Conservation (phyloP, 2,113 vertebrate species). For the Anoplopoma fimbria region DNA sequence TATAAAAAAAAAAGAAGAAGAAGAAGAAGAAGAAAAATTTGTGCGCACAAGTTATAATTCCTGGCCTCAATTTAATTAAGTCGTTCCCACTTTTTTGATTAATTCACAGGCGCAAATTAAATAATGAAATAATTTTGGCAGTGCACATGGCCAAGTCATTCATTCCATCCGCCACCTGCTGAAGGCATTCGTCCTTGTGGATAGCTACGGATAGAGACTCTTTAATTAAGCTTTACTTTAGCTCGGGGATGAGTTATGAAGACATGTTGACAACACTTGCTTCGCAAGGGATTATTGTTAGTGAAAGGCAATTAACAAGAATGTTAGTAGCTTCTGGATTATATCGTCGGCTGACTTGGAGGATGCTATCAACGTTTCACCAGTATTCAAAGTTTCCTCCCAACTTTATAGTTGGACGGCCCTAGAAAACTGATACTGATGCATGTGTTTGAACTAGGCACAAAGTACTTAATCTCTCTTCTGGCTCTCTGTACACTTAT, state of each 20-base stretch:
- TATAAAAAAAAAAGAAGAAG: not conserved
- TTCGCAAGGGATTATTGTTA: not conserved
- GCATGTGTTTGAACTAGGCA: not conserved
- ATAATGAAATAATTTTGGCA: not conserved
- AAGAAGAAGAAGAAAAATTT: not conserved
- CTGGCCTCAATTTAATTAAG: not conserved
- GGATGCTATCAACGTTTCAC: not conserved
- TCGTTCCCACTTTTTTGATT: not conserved
- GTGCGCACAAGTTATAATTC: not conserved
- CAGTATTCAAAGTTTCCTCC: not conserved
- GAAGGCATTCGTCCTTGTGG: not conserved
- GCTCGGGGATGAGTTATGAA: not conserved
- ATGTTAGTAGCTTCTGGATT: not conserved
- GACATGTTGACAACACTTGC: not conserved
- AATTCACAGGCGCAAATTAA: not conserved
- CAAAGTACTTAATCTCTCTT: not conserved
- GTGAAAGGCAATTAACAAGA: not conserved
- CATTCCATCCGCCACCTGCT: not conserved
- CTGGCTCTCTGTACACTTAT: not conserved
- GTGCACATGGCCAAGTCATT: not conserved
- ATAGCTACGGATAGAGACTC: not conserved
- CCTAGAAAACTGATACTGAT: not conserved
- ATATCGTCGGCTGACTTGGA: not conserved
- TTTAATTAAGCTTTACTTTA: slow-evolving; percentile 2
- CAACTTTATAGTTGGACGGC: not conserved